Percentiles rank a stretch among this genome's conserved stretches.
Evolutionary conservation across 35 echinoderm and acorn worm genomes (phyloP).

Genomic region (Lytechinus variegatus): DNA sequence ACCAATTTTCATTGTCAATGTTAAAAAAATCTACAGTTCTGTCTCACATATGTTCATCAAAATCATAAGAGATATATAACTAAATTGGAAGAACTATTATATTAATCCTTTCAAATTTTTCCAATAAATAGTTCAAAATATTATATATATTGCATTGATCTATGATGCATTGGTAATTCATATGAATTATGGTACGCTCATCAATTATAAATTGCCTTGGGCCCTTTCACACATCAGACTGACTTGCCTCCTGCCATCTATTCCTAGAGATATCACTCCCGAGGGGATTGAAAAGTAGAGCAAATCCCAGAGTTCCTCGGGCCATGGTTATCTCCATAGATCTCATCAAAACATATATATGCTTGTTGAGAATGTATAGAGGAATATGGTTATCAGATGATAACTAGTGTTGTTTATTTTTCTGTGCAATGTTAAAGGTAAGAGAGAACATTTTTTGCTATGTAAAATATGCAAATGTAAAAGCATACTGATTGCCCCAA

Average conservation of each 20-base stretch:
- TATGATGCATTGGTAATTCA: neutral
- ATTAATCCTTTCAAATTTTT: neutral
- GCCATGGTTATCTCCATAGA: neutral
- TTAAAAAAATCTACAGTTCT: too few relatives aligned
- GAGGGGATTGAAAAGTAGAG: neutral
- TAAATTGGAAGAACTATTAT: neutral
- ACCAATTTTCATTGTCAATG: too few relatives aligned
- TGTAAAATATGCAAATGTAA: too few relatives aligned
- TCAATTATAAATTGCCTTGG: neutral
- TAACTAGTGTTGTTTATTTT: neutral
- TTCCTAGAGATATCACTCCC: neutral
- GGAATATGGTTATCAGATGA: neutral
- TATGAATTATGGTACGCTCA: neutral
- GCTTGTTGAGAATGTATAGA: neutral
- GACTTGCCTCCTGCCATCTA: neutral
- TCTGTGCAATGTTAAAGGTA: neutral
- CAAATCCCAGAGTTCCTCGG: neutral
- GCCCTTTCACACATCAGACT: neutral
- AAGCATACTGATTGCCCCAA: too few relatives aligned
- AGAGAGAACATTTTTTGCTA: too few relatives aligned
- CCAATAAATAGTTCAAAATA: too few relatives aligned
- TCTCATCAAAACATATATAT: neutral
- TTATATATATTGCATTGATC: neutral
- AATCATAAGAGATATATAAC: too few relatives aligned
- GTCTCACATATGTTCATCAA: too few relatives aligned